A percentile compares a stretch with the other conserved stretches of the same genome.
These are phyloP conservation scores for Brachypodius melanocephalos DNA, from an alignment of 2,113 vertebrate species.

Conservation along the genomic window DNA sequence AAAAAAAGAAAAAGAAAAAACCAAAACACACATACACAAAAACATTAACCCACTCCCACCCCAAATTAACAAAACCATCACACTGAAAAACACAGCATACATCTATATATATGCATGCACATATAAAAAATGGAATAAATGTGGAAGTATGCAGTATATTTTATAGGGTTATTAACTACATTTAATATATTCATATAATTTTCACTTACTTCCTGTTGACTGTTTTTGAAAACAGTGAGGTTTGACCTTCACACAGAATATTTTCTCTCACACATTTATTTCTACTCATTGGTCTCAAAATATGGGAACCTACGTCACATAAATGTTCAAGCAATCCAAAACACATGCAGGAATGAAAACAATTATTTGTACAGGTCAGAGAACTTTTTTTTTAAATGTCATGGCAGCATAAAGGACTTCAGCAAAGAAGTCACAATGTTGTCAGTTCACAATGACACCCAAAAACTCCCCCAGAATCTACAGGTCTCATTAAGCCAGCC, in stretches of 20 bases:
- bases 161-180: not conserved
- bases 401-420: not conserved
- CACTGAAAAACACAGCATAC: not conserved
- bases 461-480: not conserved
- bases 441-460: not conserved
- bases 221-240: not conserved
- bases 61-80: not conserved
- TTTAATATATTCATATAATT: not conserved
- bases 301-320: not conserved
- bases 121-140: not conserved
- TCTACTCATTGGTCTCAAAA: not conserved
- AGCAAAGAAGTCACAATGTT: not conserved
- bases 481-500: rapidly evolving
- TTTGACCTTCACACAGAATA: not conserved
- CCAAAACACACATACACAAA: not conserved
- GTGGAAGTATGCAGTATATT: not conserved
- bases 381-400: not conserved
- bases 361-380: not conserved
- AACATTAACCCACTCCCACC: not conserved
- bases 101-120: not conserved
- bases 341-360: not conserved
- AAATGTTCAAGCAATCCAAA: not conserved
- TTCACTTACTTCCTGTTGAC: not conserved
- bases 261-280: not conserved
- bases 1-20: not conserved